Base-by-base conservation (phyloP, 2,113 vertebrate genomes). In the Ameiurus melas region DNA sequence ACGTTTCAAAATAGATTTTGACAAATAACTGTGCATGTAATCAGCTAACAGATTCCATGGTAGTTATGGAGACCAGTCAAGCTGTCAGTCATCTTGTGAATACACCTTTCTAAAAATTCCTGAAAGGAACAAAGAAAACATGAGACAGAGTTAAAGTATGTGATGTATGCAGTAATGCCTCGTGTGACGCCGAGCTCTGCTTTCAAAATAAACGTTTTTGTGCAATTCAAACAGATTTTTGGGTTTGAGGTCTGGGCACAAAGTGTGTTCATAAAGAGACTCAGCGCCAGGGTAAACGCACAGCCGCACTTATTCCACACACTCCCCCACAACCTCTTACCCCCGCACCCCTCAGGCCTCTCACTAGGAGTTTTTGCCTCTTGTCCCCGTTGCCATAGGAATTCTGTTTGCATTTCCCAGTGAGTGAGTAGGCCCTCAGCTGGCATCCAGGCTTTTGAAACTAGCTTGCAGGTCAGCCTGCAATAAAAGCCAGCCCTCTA, bases 341-440 rank as follows among this genome's bases (percentile, higher is more conserved):
- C 36, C 66, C 70, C 53, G 30, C 47, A 71, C 51, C 88, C 88
- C 71, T 81, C 68, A 79, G 80, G 58, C 77, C 86, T 89, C 90
- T 85, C 30, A 27, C 57, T 27, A n/a, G 92, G 88, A 94, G 90
- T 90, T 91, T 94, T 95, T 92, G 88, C 92, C 90, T 90, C 90
- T 68, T 92, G 75, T 85, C 91, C 91, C 71, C 30, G 92, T 96
- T 91, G 85, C 94, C 93, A 96, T 95, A 92, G 95, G 91, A 93
- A 95, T 94, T 92, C 90, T 95, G 94, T 96, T 96, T 95, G 95
- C 93, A 94, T 95, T 96, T 96, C 95, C 95, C 95, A 96, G 93
- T 92, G 91, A 93, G 91, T 89, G 89, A 91, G 86, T 92, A 90
- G 94, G 89, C 92, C 91, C 93, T 94, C 93, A 93, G 92, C 91